Conservation (phyloP, 1,140 invertebrate species). For the Saccostrea cuccullata region DNA sequence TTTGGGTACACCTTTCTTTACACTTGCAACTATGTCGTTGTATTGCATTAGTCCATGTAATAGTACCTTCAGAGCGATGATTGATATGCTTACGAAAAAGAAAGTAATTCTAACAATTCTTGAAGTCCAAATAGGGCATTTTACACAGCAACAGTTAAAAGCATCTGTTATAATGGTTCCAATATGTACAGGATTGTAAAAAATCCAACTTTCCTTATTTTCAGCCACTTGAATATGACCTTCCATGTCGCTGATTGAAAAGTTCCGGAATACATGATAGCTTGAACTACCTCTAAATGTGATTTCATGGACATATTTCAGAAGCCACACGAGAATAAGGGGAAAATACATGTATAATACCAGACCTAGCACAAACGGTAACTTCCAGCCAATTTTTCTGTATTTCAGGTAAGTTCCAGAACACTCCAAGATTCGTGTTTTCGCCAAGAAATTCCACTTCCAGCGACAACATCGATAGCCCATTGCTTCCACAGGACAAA, state of each 20-base stretch:
- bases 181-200: slow-evolving; percentile 24
- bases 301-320: neutral
- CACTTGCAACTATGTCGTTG: slow-evolving; percentile 49
- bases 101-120: slow-evolving; percentile 43
- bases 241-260: neutral
- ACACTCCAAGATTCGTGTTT: slow-evolving; percentile 17
- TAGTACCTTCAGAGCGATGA: slow-evolving; percentile 41
- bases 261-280: neutral
- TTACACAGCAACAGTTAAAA: neutral
- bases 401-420: slow-evolving; percentile 50
- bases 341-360: slow-evolving; percentile 9
- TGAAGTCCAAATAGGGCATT: slow-evolving; percentile 21
- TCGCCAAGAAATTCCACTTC: slow-evolving; percentile 30
- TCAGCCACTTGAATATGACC: neutral
- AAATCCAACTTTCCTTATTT: slow-evolving; percentile 16
- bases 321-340: neutral
- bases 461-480: slow-evolving; percentile 50
- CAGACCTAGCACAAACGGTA: neutral
- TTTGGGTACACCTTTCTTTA: slow-evolving; percentile 48
- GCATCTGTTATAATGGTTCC: slow-evolving; percentile 15
- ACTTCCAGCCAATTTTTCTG: neutral
- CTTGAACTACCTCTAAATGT: neutral
- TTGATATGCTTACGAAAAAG: slow-evolving; percentile 33
- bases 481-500: slow-evolving; percentile 51
- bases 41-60: slow-evolving; percentile 32